phyloP scores from a whole-genome alignment of 2,797 vertebrate species.

The Xenopus petersii region DNA sequence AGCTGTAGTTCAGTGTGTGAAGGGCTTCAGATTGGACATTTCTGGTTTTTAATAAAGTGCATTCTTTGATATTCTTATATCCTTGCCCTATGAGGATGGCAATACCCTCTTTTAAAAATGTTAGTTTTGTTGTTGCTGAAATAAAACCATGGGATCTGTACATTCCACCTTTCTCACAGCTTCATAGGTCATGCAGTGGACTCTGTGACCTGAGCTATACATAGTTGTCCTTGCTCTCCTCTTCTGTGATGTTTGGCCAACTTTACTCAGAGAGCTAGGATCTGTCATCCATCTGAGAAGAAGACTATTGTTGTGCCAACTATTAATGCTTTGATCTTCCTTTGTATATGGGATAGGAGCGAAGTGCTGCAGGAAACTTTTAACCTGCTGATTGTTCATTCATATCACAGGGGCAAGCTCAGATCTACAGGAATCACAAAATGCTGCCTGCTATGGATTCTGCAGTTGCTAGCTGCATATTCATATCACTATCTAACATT shows the following conservation, averaged over 20 bases:
- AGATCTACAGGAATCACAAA: neutral
- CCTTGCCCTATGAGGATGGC: neutral
- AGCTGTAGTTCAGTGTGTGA: no score
- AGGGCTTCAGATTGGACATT: no score
- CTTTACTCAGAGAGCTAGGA: constrained; percentile 22
- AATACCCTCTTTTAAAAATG: constrained; percentile 5
- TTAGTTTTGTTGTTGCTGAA: neutral
- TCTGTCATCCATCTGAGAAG: constrained; percentile 33
- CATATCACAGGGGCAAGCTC: neutral
- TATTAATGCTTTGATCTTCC: constrained; percentile 36
- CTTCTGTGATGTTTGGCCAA: constrained; percentile 43
- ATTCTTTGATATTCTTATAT: no score
- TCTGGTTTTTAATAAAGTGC: no score
- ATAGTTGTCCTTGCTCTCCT: constrained; percentile 35
- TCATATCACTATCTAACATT: no score
- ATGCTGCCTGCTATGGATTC: neutral
- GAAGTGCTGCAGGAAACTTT: constrained; percentile 28
- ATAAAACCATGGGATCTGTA: constrained; percentile 25
- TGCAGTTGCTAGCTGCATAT: neutral
- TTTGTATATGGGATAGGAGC: constrained; percentile 8
- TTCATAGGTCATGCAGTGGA: constrained; percentile 20
- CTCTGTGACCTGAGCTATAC: constrained; percentile 17
- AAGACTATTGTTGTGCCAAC: constrained; percentile 33
- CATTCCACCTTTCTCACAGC: constrained; percentile 24
- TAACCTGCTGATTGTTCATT: constrained; percentile 27